Conservation (phyloP, 2,797 vertebrate genomes). For the Spea hammondii region DNA sequence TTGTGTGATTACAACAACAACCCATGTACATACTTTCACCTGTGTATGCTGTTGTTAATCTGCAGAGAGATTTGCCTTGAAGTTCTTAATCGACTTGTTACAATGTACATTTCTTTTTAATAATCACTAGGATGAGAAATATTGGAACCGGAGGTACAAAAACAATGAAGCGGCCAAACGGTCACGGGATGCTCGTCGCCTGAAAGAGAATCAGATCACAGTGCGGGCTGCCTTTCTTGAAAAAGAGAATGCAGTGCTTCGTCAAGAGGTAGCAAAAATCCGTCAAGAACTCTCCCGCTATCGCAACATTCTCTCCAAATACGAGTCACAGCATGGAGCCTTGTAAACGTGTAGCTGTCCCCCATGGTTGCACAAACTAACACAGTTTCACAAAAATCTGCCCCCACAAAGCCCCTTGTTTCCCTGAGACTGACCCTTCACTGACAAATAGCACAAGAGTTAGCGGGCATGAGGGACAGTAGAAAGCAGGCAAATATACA, state of each 20-base stretch:
- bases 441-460: constrained; percentile 21
- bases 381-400: constrained; percentile 42
- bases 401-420: constrained; percentile 31
- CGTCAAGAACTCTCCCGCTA: constrained; percentile 87
- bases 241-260: constrained; percentile 82
- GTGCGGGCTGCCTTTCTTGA: constrained; percentile 91
- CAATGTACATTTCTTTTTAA: neutral
- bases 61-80: no score
- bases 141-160: constrained; percentile 85
- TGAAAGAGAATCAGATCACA: constrained; percentile 95
- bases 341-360: constrained; percentile 67
- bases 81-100: no score
- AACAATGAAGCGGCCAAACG: constrained; percentile 91
- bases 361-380: constrained; percentile 38
- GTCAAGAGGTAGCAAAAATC: constrained; percentile 85
- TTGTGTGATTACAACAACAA: no score
- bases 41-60: no score
- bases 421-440: constrained; percentile 30
- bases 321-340: constrained; percentile 84
- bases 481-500: constrained; percentile 30
- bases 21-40: no score
- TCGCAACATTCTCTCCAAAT: constrained; percentile 82
- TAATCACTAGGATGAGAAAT: constrained; percentile 80
- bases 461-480: constrained; percentile 27
- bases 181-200: constrained; percentile 83